A percentile compares a stretch with the other conserved stretches of the same genome.
phyloP scores from a whole-genome alignment of 2,888 invertebrate species.

The Lycaena phlaeas region DNA sequence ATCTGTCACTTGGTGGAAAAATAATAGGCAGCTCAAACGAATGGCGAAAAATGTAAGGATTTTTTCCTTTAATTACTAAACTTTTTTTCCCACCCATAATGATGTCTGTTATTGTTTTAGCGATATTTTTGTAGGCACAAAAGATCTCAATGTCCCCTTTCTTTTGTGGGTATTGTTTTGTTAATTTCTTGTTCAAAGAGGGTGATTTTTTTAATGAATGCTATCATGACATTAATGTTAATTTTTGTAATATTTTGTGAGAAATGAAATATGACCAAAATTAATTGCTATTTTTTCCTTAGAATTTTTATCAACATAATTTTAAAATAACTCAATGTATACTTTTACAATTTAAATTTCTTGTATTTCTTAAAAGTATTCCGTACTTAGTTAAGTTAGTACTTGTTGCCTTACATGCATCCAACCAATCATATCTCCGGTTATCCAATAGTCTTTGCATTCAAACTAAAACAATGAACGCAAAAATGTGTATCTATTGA shows the following conservation, averaged over 20 bases:
- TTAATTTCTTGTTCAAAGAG: slow-evolving; percentile 4
- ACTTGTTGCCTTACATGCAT: too few relatives aligned
- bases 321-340: background rate
- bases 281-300: slow-evolving; percentile 1
- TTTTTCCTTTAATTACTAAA: slow-evolving; percentile 51
- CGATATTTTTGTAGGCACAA: slow-evolving; percentile 13
- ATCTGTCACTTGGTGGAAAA: slow-evolving; percentile 92
- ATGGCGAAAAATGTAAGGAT: slow-evolving; percentile 83
- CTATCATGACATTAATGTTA: background rate
- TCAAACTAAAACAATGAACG: too few relatives aligned
- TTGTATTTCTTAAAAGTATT: too few relatives aligned
- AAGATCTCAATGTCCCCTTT: slow-evolving; percentile 10
- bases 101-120: slow-evolving; percentile 11
- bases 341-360: too few relatives aligned
- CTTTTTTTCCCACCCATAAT: slow-evolving; percentile 19
- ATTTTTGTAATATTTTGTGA: slow-evolving; percentile 2
- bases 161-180: slow-evolving; percentile 14
- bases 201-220: slow-evolving; percentile 8
- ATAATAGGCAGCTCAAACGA: slow-evolving; percentile 84
- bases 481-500: too few relatives aligned
- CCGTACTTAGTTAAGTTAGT: too few relatives aligned
- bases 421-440: too few relatives aligned
- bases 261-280: too few relatives aligned
- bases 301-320: background rate
- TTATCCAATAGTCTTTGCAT: too few relatives aligned